Evolutionary conservation across 2,888 invertebrate genomes (phyloP).

Genomic region (Oscheius sp.): DNA sequence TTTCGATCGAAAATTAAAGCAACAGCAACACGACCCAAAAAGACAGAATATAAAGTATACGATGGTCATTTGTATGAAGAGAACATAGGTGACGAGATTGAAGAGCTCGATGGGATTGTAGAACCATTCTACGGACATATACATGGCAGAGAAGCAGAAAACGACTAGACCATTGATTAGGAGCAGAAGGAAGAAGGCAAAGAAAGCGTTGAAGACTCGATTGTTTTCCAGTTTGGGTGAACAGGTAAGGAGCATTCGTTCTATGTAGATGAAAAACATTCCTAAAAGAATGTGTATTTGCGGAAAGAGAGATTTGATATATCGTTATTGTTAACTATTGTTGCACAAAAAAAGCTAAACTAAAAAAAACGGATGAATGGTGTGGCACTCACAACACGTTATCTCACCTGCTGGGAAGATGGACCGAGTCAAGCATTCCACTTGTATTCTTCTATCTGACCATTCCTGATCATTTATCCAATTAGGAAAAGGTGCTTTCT

Average conservation of each 20-base stretch:
- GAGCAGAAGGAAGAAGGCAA: slow-evolving; percentile 41
- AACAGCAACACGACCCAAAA: slow-evolving; percentile 51
- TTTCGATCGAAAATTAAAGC: slow-evolving; percentile 34
- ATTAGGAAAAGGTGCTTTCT: slow-evolving; percentile 49
- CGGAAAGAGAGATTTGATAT: background rate
- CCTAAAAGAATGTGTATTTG: slow-evolving; percentile 24
- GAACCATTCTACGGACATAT: slow-evolving; percentile 45
- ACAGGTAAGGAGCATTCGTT: slow-evolving; percentile 43
- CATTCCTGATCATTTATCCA: slow-evolving; percentile 46
- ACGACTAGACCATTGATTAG: slow-evolving; percentile 44
- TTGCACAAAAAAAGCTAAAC: too few species aligned
- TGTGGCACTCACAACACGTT: too few species aligned
- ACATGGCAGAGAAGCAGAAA: slow-evolving; percentile 46
- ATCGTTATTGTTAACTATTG: background rate
- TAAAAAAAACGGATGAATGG: background rate
- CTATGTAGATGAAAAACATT: slow-evolving; percentile 51
- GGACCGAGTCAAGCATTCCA: slow-evolving; percentile 50
- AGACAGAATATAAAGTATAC: slow-evolving; percentile 51
- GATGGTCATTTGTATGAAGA: slow-evolving; percentile 44
- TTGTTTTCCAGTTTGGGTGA: slow-evolving; percentile 42
- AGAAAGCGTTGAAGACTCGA: slow-evolving; percentile 45
- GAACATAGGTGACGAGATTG: slow-evolving; percentile 44
- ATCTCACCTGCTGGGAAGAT: slow-evolving; percentile 44
- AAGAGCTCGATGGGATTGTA: slow-evolving; percentile 52
- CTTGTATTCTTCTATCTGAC: slow-evolving; percentile 37